phyloP scores from a whole-genome alignment of 2,113 vertebrate species.

The Nothoprocta pentlandii region DNA sequence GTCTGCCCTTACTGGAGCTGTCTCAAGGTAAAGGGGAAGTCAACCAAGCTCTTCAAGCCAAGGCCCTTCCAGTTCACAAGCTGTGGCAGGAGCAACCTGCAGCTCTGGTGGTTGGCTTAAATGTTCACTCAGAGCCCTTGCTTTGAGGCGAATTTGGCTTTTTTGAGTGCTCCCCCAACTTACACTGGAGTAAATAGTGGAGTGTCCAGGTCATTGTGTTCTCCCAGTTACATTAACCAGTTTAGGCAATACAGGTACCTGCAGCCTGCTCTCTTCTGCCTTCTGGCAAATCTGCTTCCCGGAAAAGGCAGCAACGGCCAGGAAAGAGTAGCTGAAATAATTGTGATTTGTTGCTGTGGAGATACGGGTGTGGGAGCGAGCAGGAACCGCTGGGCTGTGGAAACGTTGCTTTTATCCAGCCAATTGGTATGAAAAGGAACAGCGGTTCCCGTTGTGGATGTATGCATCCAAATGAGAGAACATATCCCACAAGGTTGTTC shows the following conservation, averaged over 20 bases:
- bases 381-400: not conserved
- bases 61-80: not conserved
- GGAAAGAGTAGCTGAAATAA: conserved; percentile 53
- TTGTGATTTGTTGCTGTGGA: conserved; percentile 65
- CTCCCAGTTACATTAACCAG: conserved; percentile 5
- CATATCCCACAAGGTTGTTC: not conserved
- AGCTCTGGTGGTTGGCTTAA: not conserved
- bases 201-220: not conserved
- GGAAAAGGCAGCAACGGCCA: conserved; percentile 33
- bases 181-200: not conserved
- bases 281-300: conserved; percentile 68
- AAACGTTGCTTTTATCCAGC: not conserved
- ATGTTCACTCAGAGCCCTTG: too few relatives aligned
- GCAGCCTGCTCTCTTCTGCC: conserved; percentile 48
- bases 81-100: not conserved
- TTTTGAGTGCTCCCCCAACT: not conserved
- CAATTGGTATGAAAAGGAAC: not conserved
- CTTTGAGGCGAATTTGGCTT: too few relatives aligned
- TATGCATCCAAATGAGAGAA: not conserved
- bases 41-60: not conserved
- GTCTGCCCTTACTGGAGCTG: not conserved
- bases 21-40: not conserved
- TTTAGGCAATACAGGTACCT: conserved; percentile 23
- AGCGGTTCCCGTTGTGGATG: not conserved
- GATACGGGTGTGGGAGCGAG: not conserved